Evolutionary conservation across 2,113 vertebrate genomes (phyloP).

Genomic region (Pyrgilauda ruficollis): DNA sequence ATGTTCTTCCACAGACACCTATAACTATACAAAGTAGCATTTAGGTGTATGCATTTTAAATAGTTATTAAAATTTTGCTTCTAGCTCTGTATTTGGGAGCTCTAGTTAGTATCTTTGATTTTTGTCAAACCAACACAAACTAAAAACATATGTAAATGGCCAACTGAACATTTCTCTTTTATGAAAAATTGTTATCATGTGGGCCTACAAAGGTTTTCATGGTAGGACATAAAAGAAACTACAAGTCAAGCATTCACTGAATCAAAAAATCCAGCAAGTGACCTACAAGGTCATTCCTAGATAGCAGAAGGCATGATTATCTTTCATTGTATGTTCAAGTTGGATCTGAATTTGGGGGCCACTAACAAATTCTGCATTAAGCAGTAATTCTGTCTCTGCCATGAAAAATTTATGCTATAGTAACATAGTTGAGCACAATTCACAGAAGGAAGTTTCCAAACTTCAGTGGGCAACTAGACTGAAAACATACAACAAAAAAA

Average conservation of each 20-base stretch:
- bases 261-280: neutral
- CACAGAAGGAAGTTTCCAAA: neutral
- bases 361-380: neutral
- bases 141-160: neutral
- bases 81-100: neutral
- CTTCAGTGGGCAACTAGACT: neutral
- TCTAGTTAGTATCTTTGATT: neutral
- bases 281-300: neutral
- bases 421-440: neutral
- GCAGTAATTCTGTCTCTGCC: neutral
- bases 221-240: neutral
- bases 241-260: neutral
- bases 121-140: neutral
- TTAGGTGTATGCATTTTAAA: neutral
- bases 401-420: neutral
- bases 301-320: neutral
- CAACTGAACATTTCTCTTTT: neutral
- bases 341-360: neutral
- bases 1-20: neutral
- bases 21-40: neutral
- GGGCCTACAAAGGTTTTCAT: neutral
- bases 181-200: neutral
- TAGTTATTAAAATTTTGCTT: neutral
- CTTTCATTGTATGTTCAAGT: neutral
- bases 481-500: neutral